These are phyloP conservation scores for Sula dactylatra DNA, from an alignment of 2,113 vertebrate genomes.

Conservation along the genomic window DNA sequence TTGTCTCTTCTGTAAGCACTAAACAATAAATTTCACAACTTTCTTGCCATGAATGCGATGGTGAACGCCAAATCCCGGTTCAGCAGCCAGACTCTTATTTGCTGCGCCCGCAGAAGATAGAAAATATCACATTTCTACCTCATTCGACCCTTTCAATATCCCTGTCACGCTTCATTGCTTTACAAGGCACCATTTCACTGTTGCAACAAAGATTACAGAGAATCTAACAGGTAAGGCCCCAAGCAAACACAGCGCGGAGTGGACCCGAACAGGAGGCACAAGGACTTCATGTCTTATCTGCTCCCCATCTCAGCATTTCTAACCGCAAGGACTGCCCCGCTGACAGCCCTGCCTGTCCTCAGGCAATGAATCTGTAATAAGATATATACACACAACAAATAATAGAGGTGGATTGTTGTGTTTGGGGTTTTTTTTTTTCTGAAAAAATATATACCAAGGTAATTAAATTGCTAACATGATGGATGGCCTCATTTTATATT, in stretches of 20 bases:
- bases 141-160: conserved; percentile 76
- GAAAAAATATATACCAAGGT: conserved; percentile 89
- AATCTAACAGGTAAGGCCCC: conserved; percentile 78
- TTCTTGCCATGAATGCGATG: neutral
- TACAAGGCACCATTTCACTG: conserved; percentile 77
- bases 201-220: conserved; percentile 76
- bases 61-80: conserved; percentile 33
- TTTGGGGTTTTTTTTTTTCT: conserved; percentile 57
- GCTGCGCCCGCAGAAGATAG: conserved; percentile 76
- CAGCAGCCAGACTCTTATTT: conserved; percentile 74
- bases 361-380: conserved; percentile 87
- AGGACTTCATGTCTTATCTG: conserved; percentile 73
- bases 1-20: conserved; percentile 45
- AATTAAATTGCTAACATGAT: conserved; percentile 98
- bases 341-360: conserved; percentile 76
- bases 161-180: conserved; percentile 75
- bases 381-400: conserved; percentile 84
- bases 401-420: conserved; percentile 51
- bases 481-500: conserved; percentile 87
- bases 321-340: conserved; percentile 67
- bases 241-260: conserved; percentile 60
- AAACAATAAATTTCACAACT: conserved; percentile 57
- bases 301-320: conserved; percentile 69
- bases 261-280: conserved; percentile 55
- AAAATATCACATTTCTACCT: conserved; percentile 83